Conservation (phyloP, 1,140 invertebrate genomes). For the Stegodyphus mimosarum region DNA sequence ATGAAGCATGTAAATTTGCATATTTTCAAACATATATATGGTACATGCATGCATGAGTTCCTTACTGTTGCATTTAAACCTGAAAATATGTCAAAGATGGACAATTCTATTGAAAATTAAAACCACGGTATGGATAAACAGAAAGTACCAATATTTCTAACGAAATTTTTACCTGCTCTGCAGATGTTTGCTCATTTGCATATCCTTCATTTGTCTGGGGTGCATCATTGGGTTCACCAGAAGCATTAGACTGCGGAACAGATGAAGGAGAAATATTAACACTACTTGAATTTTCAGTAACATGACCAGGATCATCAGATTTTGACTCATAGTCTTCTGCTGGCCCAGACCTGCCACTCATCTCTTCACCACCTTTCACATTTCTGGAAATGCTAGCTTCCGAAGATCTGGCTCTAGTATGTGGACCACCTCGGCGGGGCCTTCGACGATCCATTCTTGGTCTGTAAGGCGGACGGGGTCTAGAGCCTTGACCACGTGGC, state of each 20-base stretch:
- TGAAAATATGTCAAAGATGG: neutral
- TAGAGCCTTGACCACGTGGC: constrained; percentile 1
- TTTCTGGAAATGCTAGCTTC: constrained; percentile 4
- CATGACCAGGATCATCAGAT: constrained; percentile 11
- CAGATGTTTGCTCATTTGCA: constrained; percentile 31
- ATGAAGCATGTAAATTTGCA: neutral
- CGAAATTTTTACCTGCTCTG: constrained; percentile 36
- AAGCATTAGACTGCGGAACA: neutral
- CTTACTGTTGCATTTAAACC: neutral
- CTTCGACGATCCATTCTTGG: constrained; percentile 30
- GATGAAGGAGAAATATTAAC: constrained; percentile 20
- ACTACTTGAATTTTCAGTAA: constrained; percentile 1
- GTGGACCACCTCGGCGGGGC: constrained; percentile 25
- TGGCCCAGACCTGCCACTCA: neutral
- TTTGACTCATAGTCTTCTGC: constrained; percentile 18
- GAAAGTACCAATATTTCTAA: neutral
- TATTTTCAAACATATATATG: neutral
- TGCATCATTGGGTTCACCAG: constrained; percentile 23
- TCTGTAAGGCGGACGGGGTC: constrained; percentile 28
- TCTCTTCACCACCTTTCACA: neutral
- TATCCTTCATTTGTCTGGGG: constrained; percentile 32
- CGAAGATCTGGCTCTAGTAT: constrained; percentile 10
- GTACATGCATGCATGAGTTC: neutral
- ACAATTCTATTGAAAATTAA: too few species aligned
- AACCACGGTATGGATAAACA: neutral